phyloP scores from a whole-genome alignment of 2,797 vertebrate species.

The Paratrypauchen microcephalus region DNA sequence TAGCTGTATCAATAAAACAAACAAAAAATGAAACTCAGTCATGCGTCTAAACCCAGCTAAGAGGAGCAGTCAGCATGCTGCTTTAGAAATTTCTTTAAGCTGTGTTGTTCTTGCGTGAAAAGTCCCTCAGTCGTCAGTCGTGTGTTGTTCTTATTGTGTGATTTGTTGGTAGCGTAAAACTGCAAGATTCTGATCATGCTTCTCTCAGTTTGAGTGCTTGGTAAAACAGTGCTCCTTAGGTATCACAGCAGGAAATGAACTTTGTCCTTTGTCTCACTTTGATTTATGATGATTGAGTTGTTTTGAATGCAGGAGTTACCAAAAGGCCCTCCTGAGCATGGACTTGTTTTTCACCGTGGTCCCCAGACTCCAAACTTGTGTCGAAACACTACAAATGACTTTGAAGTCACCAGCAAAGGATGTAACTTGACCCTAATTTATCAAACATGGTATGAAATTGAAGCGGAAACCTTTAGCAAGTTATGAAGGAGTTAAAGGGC shows the following conservation, averaged over 20 bases:
- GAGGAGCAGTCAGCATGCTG: neutral
- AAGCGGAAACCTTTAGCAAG: conserved; percentile 35
- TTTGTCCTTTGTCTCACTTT: conserved; percentile 21
- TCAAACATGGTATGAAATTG: conserved; percentile 46
- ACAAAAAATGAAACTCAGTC: neutral
- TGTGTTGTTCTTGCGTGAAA: too few relatives aligned
- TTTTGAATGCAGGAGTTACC: conserved; percentile 18
- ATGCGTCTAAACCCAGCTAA: neutral
- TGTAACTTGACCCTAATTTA: conserved; percentile 45
- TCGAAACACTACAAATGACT: conserved; percentile 32
- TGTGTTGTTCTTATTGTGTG: neutral
- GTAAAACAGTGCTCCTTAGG: conserved; percentile 5
- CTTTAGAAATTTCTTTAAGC: too few relatives aligned
- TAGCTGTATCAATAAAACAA: neutral
- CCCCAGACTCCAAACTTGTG: conserved; percentile 20
- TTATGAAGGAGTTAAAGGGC: conserved; percentile 30
- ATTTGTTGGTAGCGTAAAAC: neutral
- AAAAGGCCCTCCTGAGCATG: conserved; percentile 9
- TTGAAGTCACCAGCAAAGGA: conserved; percentile 34
- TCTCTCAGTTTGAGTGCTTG: conserved; percentile 9
- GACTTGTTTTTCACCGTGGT: conserved; percentile 29
- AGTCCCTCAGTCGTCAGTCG: too few relatives aligned
- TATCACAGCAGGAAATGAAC: conserved; percentile 20
- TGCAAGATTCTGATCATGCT: conserved; percentile 14
- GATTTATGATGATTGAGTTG: conserved; percentile 34